phyloP scores from a whole-genome alignment of 1,140 invertebrate genomes.

The Procambarus virginalis region DNA sequence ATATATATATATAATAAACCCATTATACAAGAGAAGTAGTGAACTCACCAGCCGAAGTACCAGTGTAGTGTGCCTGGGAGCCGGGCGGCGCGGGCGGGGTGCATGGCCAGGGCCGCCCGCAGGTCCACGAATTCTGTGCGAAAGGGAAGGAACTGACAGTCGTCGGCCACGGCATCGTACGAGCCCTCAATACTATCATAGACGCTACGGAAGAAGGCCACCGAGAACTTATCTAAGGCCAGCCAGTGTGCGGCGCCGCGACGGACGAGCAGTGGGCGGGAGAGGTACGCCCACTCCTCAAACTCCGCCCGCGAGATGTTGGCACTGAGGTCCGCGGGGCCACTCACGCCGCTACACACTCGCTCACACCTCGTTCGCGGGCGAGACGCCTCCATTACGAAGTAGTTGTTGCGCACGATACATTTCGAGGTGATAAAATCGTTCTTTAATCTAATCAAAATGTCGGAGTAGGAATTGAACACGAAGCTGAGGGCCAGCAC shows the following conservation, averaged over 20 bases:
- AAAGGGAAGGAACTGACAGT: slow-evolving; percentile 78
- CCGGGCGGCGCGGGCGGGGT: slow-evolving; percentile 72
- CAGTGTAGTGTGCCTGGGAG: slow-evolving; percentile 74
- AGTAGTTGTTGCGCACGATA: slow-evolving; percentile 86
- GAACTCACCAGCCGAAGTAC: slow-evolving; percentile 78
- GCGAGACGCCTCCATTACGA: slow-evolving; percentile 88
- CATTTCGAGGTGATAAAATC: slow-evolving; percentile 75
- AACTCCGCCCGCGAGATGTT: slow-evolving; percentile 81
- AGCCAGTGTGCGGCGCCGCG: slow-evolving; percentile 79
- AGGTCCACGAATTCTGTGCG: slow-evolving; percentile 75
- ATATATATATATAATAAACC: not conserved
- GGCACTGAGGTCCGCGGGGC: slow-evolving; percentile 77
- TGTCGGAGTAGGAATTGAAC: not conserved
- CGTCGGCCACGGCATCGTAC: slow-evolving; percentile 70
- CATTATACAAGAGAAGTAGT: too few species aligned
- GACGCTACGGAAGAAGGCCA: slow-evolving; percentile 74
- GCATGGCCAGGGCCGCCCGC: slow-evolving; percentile 74
- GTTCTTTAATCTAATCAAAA: too few species aligned
- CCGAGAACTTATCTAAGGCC: slow-evolving; percentile 74
- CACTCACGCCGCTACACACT: slow-evolving; percentile 80
- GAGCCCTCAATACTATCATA: slow-evolving; percentile 71
- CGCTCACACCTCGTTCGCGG: slow-evolving; percentile 86
- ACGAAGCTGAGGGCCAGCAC: not conserved
- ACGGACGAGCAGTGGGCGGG: slow-evolving; percentile 87
- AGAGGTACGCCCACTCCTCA: slow-evolving; percentile 82